Conservation (phyloP, 2,113 vertebrate genomes). For the Panthera uncia region DNA sequence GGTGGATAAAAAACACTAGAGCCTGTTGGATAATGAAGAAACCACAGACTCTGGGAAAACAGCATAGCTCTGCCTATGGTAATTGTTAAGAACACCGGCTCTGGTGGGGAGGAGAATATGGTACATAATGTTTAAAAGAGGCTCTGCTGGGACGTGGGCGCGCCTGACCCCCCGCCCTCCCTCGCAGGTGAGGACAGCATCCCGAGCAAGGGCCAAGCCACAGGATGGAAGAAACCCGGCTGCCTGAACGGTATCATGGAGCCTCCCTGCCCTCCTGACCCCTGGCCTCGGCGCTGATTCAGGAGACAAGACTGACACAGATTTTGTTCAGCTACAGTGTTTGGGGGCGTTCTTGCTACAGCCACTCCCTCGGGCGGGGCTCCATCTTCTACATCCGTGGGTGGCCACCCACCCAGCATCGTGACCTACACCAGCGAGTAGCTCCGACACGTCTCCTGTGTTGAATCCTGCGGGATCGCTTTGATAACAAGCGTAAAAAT, state of each 20-base stretch:
- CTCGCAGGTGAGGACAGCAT: rapidly evolving
- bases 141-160: rapidly evolving
- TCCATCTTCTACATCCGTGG: rapidly evolving
- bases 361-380: rapidly evolving
- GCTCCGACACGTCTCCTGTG: not conserved
- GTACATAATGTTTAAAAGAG: not conserved
- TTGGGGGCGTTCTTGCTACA: not conserved
- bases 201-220: not conserved
- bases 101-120: not conserved
- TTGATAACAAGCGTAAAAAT: slow-evolving; percentile 36
- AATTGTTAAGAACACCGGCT: not conserved
- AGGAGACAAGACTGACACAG: not conserved
- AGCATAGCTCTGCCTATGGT: not conserved
- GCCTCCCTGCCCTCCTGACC: rapidly evolving
- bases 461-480: not conserved
- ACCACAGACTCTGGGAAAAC: not conserved
- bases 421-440: not conserved
- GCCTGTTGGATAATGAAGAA: not conserved
- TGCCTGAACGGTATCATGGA: not conserved
- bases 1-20: not conserved
- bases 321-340: not conserved
- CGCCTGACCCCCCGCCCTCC: not conserved
- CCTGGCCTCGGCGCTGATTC: not conserved
- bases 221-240: not conserved
- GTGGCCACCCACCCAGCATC: not conserved